These are phyloP conservation scores for Actinemys pallida DNA, from an alignment of 2,113 vertebrate genomes.

Conservation along the genomic window DNA sequence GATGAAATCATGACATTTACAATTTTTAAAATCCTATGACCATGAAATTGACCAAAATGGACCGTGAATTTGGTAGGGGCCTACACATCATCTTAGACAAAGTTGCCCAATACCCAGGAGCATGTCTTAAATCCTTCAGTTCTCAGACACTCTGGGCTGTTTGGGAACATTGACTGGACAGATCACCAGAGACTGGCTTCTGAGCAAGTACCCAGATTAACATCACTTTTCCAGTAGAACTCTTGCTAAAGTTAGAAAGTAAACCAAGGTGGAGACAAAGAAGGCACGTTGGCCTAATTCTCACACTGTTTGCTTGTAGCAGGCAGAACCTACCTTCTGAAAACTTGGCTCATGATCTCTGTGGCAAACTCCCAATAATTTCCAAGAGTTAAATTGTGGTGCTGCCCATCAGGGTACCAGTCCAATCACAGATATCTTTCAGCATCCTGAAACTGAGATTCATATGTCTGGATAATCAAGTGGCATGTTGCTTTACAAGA, in stretches of 20 bases:
- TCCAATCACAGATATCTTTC: too few relatives aligned
- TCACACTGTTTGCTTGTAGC: not conserved
- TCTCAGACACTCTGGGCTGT: not conserved
- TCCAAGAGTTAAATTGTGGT: not conserved
- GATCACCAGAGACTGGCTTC: conserved; percentile 5
- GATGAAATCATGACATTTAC: too few relatives aligned
- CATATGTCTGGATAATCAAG: too few relatives aligned
- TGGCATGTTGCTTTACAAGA: too few relatives aligned
- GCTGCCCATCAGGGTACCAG: too few relatives aligned
- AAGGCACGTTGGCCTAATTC: not conserved
- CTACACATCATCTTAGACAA: not conserved
- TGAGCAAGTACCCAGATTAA: not conserved
- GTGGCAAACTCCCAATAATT: not conserved
- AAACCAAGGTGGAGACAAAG: not conserved
- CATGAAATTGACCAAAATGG: too few relatives aligned
- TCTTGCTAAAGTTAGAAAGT: not conserved
- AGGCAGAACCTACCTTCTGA: not conserved
- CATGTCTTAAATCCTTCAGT: conserved; percentile 14
- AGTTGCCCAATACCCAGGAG: not conserved
- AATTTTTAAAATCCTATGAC: too few relatives aligned
- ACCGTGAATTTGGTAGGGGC: too few relatives aligned
- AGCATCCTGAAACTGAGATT: too few relatives aligned
- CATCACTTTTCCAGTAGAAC: not conserved
- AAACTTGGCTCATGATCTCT: not conserved
- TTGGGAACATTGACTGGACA: conserved; percentile 18